Evolutionary conservation across 2,888 invertebrate genomes (phyloP).

Genomic region (Hypena proboscidalis): DNA sequence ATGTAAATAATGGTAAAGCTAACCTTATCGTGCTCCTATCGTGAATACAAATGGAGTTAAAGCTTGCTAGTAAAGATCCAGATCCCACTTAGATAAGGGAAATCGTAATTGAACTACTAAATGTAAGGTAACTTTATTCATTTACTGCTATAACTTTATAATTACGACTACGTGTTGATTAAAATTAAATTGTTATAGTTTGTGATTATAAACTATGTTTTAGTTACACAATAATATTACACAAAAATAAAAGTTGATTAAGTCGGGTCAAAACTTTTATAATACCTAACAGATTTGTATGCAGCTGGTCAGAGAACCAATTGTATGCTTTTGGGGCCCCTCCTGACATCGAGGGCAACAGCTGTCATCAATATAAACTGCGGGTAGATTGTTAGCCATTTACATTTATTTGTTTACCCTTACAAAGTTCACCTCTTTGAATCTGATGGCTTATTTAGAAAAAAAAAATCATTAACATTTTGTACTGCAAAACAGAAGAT

Average conservation of each 20-base stretch:
- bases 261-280: too few relatives aligned
- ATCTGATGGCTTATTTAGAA: neutral
- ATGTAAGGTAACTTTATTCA: too few relatives aligned
- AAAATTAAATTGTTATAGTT: too few relatives aligned
- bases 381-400: neutral
- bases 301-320: neutral
- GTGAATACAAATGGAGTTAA: slow-evolving; percentile 16
- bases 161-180: too few relatives aligned
- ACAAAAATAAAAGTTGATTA: too few relatives aligned
- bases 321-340: neutral
- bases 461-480: too few relatives aligned
- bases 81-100: slow-evolving; percentile 16
- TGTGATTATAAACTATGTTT: too few relatives aligned
- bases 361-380: neutral
- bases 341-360: neutral
- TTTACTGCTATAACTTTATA: too few relatives aligned
- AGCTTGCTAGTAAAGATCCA: slow-evolving; percentile 6
- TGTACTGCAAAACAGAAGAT: too few relatives aligned
- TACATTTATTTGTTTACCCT: neutral
- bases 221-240: too few relatives aligned
- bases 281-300: too few relatives aligned
- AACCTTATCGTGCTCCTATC: slow-evolving; percentile 18
- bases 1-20: slow-evolving; percentile 29
- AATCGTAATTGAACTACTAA: too few relatives aligned
- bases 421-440: neutral